Conservation (phyloP, 2,888 invertebrate species). For the Cryptophagus acutangulus region DNA sequence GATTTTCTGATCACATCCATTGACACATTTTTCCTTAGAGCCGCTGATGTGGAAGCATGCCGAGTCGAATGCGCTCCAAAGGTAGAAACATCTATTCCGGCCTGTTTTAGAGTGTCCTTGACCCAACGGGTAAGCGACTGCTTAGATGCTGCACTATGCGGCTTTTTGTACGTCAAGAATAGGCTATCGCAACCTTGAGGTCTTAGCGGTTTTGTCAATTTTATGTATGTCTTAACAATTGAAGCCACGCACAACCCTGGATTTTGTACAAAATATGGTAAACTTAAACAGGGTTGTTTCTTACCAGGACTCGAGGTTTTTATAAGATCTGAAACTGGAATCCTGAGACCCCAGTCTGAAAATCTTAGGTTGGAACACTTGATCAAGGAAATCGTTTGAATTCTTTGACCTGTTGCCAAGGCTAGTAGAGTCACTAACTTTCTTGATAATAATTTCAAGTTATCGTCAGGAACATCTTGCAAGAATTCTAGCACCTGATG, state of each 20-base stretch:
- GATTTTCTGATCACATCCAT: no score
- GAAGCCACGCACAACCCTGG: no score
- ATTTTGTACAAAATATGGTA: constrained; percentile 19
- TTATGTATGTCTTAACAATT: no score
- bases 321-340: constrained; percentile 15
- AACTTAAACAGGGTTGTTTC: no score
- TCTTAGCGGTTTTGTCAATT: no score
- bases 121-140: constrained; percentile 25
- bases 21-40: no score
- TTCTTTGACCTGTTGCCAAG: constrained; percentile 16
- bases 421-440: constrained; percentile 22
- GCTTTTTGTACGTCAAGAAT: constrained; percentile 21
- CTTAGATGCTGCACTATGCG: constrained; percentile 18
- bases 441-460: constrained; percentile 13
- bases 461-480: not conserved
- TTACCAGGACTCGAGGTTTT: no score
- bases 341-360: constrained; percentile 8
- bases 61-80: constrained; percentile 23
- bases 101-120: constrained; percentile 13
- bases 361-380: constrained; percentile 12
- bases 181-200: constrained; percentile 7
- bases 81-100: constrained; percentile 18
- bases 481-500: no score
- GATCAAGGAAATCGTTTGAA: constrained; percentile 16
- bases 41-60: constrained; percentile 25